Percentiles rank a stretch among this genome's conserved stretches.
Conservation (phyloP, 1,140 invertebrate genomes). For the Scaptomyza graminum region DNA sequence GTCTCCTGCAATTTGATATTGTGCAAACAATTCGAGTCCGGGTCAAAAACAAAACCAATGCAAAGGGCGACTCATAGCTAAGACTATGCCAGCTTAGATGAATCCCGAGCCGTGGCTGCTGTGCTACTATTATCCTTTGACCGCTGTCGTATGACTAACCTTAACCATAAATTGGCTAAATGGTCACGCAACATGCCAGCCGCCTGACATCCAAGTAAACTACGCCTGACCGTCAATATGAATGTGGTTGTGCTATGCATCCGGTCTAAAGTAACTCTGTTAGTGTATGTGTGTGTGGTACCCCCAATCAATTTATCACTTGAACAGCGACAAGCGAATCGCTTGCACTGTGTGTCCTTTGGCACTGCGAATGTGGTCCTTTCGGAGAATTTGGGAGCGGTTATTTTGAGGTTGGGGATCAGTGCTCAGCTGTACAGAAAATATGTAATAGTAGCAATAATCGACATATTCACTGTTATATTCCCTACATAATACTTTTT, state of each 20-base stretch:
- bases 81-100: constrained; percentile 41
- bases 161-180: constrained; percentile 81
- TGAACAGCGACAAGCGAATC: constrained; percentile 64
- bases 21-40: constrained; percentile 67
- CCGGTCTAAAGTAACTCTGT: background rate
- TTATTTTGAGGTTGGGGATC: constrained; percentile 8
- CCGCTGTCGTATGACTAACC: constrained; percentile 60
- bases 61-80: constrained; percentile 9
- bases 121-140: constrained; percentile 80
- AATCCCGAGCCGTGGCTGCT: constrained; percentile 50
- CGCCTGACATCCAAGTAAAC: constrained; percentile 65
- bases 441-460: constrained; percentile 29
- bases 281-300: constrained; percentile 10
- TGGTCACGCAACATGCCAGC: constrained; percentile 64
- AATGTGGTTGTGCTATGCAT: constrained; percentile 32
- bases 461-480: background rate
- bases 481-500: background rate
- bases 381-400: constrained; percentile 26
- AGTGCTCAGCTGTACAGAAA: constrained; percentile 4
- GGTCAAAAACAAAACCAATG: constrained; percentile 57
- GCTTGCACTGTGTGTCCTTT: constrained; percentile 43
- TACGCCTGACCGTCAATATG: constrained; percentile 63
- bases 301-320: constrained; percentile 80
- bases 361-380: constrained; percentile 21
- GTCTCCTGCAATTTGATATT: constrained; percentile 71